phyloP scores from a whole-genome alignment of 2,797 vertebrate genomes.

The Danio choprae region DNA sequence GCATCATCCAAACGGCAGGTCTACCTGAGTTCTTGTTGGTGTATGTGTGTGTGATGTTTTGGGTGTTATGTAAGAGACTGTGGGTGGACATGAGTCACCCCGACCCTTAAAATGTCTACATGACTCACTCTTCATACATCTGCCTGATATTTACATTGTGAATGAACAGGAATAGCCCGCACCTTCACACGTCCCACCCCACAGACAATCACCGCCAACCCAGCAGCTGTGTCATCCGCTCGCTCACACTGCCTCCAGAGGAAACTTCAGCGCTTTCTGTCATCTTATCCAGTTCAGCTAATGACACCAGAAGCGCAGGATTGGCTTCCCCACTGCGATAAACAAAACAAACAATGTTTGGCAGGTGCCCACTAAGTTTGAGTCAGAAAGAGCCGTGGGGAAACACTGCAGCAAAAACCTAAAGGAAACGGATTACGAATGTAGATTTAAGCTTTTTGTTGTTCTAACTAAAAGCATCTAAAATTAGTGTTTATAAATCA shows the following conservation, averaged over 20 bases:
- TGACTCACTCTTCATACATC: constrained; percentile 66
- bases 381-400: neutral
- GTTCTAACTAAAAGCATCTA: neutral
- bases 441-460: neutral
- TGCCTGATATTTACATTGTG: constrained; percentile 43
- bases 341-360: constrained; percentile 30
- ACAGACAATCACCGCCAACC: neutral
- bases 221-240: constrained; percentile 6
- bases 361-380: constrained; percentile 12
- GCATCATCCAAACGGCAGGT: neutral
- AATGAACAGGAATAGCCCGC: neutral
- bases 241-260: neutral
- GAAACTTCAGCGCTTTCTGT: neutral
- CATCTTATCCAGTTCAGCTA: constrained; percentile 24
- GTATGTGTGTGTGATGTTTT: constrained; percentile 24
- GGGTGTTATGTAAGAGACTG: constrained; percentile 55
- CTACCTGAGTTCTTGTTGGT: constrained; percentile 51
- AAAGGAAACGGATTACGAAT: neutral
- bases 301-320: constrained; percentile 10
- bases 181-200: neutral
- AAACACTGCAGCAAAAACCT: neutral
- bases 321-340: neutral
- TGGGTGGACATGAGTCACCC: constrained; percentile 67
- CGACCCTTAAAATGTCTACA: constrained; percentile 57
- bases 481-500: too few relatives aligned